A percentile compares a stretch with the other conserved stretches of the same genome.
phyloP scores from a whole-genome alignment of 2,888 invertebrate genomes.

The Halictus quadricinctus region DNA sequence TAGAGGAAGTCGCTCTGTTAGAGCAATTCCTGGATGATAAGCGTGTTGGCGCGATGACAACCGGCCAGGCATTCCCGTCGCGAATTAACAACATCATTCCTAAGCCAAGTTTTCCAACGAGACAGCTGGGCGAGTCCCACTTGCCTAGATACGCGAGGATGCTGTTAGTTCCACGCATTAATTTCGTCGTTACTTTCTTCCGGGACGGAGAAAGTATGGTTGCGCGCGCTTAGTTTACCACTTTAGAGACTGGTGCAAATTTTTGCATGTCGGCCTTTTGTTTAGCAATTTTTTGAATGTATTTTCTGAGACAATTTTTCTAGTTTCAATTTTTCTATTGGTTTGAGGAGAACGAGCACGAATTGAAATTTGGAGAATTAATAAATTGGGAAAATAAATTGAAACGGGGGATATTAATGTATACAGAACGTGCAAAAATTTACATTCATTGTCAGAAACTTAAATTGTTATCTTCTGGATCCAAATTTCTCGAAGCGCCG shows the following conservation, averaged over 20 bases:
- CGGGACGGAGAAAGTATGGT: background rate
- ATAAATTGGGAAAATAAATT: too few species aligned
- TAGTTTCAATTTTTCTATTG: background rate
- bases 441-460: too few species aligned
- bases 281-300: too few species aligned
- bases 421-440: too few species aligned
- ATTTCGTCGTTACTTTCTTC: background rate
- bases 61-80: background rate
- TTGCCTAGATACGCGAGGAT: background rate
- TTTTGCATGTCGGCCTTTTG: background rate
- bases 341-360: too few species aligned
- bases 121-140: background rate
- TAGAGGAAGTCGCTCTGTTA: background rate
- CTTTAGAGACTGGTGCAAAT: background rate
- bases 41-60: slow-evolving; percentile 7
- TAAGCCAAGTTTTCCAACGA: slow-evolving; percentile 2
- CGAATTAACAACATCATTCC: slow-evolving; percentile 4
- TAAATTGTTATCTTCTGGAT: too few species aligned
- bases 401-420: too few species aligned
- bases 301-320: background rate
- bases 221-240: background rate
- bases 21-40: background rate
- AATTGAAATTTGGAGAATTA: too few species aligned
- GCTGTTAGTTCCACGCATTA: background rate
- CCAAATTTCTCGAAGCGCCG: too few species aligned